Base-by-base conservation (phyloP, 2,888 invertebrate genomes). In the Idaea aversata region DNA sequence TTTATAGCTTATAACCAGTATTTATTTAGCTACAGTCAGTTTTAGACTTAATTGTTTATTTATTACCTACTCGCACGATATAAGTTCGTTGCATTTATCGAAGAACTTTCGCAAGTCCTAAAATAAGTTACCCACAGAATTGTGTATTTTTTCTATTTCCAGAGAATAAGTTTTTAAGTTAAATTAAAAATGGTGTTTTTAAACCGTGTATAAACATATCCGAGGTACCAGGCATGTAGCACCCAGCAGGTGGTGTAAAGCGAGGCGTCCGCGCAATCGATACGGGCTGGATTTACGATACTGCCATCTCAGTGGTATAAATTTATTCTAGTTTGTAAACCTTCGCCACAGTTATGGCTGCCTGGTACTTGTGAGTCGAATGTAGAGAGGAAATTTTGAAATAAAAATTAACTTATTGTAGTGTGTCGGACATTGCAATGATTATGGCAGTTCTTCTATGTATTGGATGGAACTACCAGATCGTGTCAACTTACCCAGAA, bases 201-300 rank as follows among this genome's bases (percentile, higher is more conserved):
- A 36, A 36, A 36, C 36, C 36, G 36, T 36, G 36, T 1, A 47
- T 10, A 47, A 47, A 47, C 47, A 47, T 47, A 47, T 47, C 59
- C 34, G 38, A 10, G 58, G 65, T 72, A 77, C 72, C 72, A 75
- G 80, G 77, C 70, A 63, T 67, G 70, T 73, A 78, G 74, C 62
- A 67, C 85, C 16, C 88, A 79, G 85, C 87, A 78, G 88, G 88
- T 80, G 85, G 78, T 80, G 34, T 59, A 34, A 72, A 75, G 70
- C 75, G 80, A 81, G 81, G 81, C 83, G 82, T 82, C 47, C 79
- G 80, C 77, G 89, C 84, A 86, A 88, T 88, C 89, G 87, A 90
- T 87, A 86, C 81, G 78, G 76, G 76, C 78, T 77, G 76, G 79
- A 85, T 88, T 87, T 85, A 88, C 84, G 83, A 81, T 67, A 67